Evolutionary conservation across 1,140 invertebrate genomes (phyloP).

Genomic region (Aleiodes sp.): DNA sequence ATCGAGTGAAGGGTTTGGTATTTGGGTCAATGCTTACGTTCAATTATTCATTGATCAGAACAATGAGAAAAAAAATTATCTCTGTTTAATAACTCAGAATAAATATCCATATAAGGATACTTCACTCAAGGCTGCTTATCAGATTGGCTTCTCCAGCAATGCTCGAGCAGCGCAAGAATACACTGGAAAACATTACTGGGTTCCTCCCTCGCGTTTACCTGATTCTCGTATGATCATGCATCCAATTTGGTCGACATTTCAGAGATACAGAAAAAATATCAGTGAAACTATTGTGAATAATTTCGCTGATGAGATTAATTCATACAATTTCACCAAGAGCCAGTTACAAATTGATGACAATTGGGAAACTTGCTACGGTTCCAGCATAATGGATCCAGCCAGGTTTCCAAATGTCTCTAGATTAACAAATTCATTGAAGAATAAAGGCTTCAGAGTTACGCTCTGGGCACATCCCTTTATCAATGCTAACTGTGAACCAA

Average conservation of each 20-base stretch:
- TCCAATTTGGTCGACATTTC: conserved; percentile 95
- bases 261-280: conserved; percentile 77
- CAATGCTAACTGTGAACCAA: conserved; percentile 76
- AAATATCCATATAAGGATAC: conserved; percentile 66
- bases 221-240: conserved; percentile 76
- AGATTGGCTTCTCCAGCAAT: conserved; percentile 69
- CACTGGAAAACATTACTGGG: conserved; percentile 69
- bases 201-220: conserved; percentile 73
- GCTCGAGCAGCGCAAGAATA: conserved; percentile 71
- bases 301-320: conserved; percentile 77
- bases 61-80: conserved; percentile 65
- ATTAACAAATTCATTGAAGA: conserved; percentile 70
- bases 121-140: conserved; percentile 66
- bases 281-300: conserved; percentile 73
- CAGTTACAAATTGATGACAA: conserved; percentile 92
- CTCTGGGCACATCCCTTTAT: conserved; percentile 93
- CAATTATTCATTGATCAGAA: conserved; percentile 81
- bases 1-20: conserved; percentile 73
- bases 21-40: conserved; percentile 70
- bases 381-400: conserved; percentile 74
- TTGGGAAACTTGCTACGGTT: conserved; percentile 91
- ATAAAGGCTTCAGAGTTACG: conserved; percentile 76
- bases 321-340: conserved; percentile 77
- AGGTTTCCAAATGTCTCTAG: conserved; percentile 79
- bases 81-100: conserved; percentile 71